phyloP scores from a whole-genome alignment of 2,888 invertebrate species.

The Apamea epomidion region DNA sequence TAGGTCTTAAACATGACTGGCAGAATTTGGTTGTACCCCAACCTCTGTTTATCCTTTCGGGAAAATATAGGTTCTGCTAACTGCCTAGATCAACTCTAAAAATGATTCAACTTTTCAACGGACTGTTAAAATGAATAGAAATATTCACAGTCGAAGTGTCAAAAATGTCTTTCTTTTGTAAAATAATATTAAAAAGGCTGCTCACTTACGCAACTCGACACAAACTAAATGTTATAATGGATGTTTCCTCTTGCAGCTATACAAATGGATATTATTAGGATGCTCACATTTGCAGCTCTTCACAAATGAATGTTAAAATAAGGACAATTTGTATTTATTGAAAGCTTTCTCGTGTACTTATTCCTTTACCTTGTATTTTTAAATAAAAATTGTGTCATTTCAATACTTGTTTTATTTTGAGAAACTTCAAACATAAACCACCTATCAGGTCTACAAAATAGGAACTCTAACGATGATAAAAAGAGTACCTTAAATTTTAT shows the following conservation, averaged over 20 bases:
- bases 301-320: constrained; percentile 48
- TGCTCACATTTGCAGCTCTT: constrained; percentile 32
- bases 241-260: constrained; percentile 16
- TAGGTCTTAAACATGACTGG: not conserved
- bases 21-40: not conserved
- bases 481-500: too few relatives aligned
- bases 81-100: not conserved
- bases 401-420: constrained; percentile 50
- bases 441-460: not conserved
- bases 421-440: not conserved
- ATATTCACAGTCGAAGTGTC: constrained; percentile 14
- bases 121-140: not conserved
- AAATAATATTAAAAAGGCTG: constrained; percentile 32
- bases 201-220: constrained; percentile 29
- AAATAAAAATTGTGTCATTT: constrained; percentile 69
- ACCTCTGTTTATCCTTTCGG: not conserved
- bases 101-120: not conserved
- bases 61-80: not conserved
- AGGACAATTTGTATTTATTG: constrained; percentile 57
- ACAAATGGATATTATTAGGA: constrained; percentile 34
- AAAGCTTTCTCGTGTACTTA: constrained; percentile 65
- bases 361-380: constrained; percentile 60
- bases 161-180: constrained; percentile 26
- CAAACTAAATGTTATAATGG: constrained; percentile 31
- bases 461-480: not conserved